phyloP scores from a whole-genome alignment of 2,113 vertebrate genomes.

The Peucedramus taeniatus region DNA sequence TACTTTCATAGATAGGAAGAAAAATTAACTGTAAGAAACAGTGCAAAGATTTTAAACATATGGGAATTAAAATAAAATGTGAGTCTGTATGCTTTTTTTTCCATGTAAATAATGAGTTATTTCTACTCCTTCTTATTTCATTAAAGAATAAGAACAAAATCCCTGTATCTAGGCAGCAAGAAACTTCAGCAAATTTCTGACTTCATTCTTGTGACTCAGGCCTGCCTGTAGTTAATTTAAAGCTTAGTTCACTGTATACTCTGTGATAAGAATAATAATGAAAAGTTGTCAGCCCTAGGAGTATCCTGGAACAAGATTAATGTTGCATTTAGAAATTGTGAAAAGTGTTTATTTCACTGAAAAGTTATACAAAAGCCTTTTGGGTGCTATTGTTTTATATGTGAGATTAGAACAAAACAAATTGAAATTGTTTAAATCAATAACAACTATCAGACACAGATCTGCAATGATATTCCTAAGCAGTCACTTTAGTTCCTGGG shows the following conservation, averaged over 20 bases:
- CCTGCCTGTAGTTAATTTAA: background rate
- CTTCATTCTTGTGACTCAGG: background rate
- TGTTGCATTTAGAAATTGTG: background rate
- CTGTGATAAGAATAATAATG: background rate
- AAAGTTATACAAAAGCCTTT: background rate
- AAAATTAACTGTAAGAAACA: background rate
- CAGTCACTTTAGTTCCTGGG: background rate
- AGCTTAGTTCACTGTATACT: background rate
- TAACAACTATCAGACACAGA: background rate
- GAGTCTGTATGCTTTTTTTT: accelerated
- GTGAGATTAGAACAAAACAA: background rate
- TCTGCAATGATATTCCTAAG: background rate
- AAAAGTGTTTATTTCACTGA: background rate
- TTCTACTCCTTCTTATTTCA: background rate
- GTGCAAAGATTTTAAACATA: background rate
- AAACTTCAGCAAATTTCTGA: background rate
- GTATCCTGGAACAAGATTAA: conserved; percentile 4
- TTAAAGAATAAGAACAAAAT: background rate
- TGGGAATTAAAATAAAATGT: background rate
- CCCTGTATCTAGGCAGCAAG: background rate
- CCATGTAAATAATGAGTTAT: background rate
- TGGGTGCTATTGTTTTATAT: background rate
- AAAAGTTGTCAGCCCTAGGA: background rate
- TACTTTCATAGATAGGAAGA: background rate
- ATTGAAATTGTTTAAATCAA: conserved; percentile 8